A percentile compares a stretch with the other conserved stretches of the same genome.
Conservation (phyloP, 2,888 invertebrate species). For the Drosophila melanocephala region DNA sequence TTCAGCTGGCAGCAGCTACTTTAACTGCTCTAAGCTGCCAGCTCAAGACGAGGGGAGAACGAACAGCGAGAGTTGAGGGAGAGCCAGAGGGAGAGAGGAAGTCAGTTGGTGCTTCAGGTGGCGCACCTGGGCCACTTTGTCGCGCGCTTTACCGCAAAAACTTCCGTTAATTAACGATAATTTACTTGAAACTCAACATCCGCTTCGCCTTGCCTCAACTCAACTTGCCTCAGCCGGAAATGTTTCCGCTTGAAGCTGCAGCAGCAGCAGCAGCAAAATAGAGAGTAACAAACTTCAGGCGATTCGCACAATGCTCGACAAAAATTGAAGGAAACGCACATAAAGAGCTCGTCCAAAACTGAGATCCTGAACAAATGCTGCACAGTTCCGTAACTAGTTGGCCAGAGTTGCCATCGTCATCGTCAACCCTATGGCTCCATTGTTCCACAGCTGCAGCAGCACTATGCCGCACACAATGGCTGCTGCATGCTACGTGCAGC, state of each 20-base stretch:
- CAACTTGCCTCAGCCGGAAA: slow-evolving; percentile 55
- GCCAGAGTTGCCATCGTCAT: slow-evolving; percentile 32
- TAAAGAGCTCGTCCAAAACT: slow-evolving; percentile 15
- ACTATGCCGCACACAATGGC: slow-evolving; percentile 15
- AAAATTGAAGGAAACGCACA: slow-evolving; percentile 34
- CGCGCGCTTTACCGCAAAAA: slow-evolving; percentile 61
- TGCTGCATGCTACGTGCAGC: slow-evolving; percentile 52
- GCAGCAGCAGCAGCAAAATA: slow-evolving; percentile 8
- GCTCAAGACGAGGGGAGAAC: slow-evolving; percentile 1
- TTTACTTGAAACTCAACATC: slow-evolving; percentile 76
- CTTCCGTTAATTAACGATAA: slow-evolving; percentile 82
- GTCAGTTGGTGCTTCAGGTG: slow-evolving; percentile 40
- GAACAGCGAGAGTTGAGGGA: neutral
- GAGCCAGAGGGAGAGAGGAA: neutral
- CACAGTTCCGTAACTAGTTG: slow-evolving; percentile 25
- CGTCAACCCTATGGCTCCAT: slow-evolving; percentile 13
- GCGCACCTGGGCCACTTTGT: slow-evolving; percentile 57
- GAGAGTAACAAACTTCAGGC: slow-evolving; percentile 39
- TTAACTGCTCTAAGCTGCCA: slow-evolving; percentile 33
- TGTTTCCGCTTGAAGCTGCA: slow-evolving; percentile 56
- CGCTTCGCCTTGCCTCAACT: slow-evolving; percentile 26
- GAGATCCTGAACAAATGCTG: slow-evolving; percentile 30
- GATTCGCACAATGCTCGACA: slow-evolving; percentile 34
- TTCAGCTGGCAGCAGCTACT: slow-evolving; percentile 53
- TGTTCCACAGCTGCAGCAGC: slow-evolving; percentile 19